A percentile compares a stretch with the other conserved stretches of the same genome.
These are phyloP conservation scores for Myripristis jacobus DNA, from an alignment of 2,797 vertebrate genomes.

Conservation along the genomic window DNA sequence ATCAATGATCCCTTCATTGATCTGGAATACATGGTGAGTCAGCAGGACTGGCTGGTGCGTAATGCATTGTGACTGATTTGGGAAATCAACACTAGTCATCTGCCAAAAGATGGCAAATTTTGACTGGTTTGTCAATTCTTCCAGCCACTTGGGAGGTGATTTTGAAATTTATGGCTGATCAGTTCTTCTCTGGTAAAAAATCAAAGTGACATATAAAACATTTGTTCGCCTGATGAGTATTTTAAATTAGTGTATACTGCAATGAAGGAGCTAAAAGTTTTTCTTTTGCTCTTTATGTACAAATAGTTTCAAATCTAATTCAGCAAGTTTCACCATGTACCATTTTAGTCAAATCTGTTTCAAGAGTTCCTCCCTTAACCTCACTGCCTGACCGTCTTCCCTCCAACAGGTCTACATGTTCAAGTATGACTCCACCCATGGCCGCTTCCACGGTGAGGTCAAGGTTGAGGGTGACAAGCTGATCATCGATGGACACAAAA, in stretches of 20 bases:
- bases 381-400: no score
- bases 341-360: background rate
- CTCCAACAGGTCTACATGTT: slow-evolving; percentile 88
- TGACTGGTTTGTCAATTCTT: background rate
- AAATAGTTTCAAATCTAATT: background rate
- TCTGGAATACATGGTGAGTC: slow-evolving; percentile 88
- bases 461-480: slow-evolving; percentile 88
- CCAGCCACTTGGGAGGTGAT: no score
- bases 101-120: background rate
- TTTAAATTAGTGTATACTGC: no score
- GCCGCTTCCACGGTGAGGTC: slow-evolving; percentile 84
- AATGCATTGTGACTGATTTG: no score
- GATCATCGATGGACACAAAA: slow-evolving; percentile 81
- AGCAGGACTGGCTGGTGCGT: no score
- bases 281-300: background rate
- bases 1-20: slow-evolving; percentile 94
- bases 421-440: slow-evolving; percentile 91
- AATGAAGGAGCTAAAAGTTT: background rate
- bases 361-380: background rate
- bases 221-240: no score
- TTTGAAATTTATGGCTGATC: no score
- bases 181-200: no score
- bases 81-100: background rate
- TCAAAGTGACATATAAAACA: no score
- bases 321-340: background rate